phyloP scores from a whole-genome alignment of 2,797 vertebrate genomes.

The Poeciliopsis paucimaculata region DNA sequence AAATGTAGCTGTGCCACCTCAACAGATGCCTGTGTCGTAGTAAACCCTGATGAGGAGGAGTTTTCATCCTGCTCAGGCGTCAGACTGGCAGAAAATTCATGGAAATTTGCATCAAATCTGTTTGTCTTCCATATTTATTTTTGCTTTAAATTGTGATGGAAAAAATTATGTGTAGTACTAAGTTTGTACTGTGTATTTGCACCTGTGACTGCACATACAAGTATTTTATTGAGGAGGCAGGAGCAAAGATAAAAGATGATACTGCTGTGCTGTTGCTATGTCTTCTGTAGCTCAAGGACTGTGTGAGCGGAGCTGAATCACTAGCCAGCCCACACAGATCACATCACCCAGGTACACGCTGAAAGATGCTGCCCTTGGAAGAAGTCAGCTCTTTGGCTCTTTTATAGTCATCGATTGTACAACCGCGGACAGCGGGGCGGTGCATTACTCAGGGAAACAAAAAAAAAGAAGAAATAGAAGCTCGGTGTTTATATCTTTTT shows the following conservation, averaged over 20 bases:
- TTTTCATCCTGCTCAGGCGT: conserved; percentile 7
- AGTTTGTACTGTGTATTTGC: conserved; percentile 13
- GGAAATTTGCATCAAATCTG: not conserved
- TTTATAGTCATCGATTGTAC: conserved; percentile 30
- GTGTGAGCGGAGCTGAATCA: conserved; percentile 68
- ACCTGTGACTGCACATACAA: conserved; percentile 16
- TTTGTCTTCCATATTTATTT: not conserved
- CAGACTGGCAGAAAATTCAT: conserved; percentile 3
- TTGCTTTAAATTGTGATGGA: not conserved
- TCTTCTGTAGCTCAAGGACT: conserved; percentile 73
- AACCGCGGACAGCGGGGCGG: not conserved
- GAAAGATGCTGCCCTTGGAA: conserved; percentile 58
- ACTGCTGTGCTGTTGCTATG: conserved; percentile 48
- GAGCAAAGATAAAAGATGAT: conserved; percentile 31
- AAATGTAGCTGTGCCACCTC: conserved; percentile 43
- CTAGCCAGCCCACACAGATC: conserved; percentile 65
- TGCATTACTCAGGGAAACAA: conserved; percentile 9
- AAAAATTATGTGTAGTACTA: not conserved
- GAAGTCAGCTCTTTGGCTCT: conserved; percentile 40
- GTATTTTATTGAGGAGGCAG: conserved; percentile 37
- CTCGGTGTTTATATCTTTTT: not conserved
- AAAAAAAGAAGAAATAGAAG: not conserved
- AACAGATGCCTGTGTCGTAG: conserved; percentile 36
- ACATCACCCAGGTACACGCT: conserved; percentile 56
- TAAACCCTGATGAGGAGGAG: conserved; percentile 24